Evolutionary conservation across 2,888 invertebrate genomes (phyloP).

Genomic region (Halictus ligatus): DNA sequence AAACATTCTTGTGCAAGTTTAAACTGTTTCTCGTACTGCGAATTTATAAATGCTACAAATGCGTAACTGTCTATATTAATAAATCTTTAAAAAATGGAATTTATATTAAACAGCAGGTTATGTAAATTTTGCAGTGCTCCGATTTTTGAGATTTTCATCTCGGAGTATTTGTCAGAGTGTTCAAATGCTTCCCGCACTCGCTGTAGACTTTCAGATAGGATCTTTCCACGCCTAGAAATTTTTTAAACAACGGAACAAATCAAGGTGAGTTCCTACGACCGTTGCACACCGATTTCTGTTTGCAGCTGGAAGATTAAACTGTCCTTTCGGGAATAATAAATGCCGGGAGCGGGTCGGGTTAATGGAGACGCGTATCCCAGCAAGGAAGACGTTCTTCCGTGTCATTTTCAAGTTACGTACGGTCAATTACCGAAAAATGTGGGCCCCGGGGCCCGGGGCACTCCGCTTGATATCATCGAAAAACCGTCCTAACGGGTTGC

Average conservation of each 20-base stretch:
- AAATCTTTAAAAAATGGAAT: not conserved
- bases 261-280: not conserved
- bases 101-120: no score
- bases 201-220: not conserved
- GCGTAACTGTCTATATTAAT: not conserved
- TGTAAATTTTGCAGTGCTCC: no score
- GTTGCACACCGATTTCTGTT: not conserved
- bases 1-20: not conserved
- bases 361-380: not conserved
- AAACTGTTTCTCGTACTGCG: not conserved
- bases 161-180: not conserved
- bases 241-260: not conserved
- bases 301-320: not conserved
- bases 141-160: no score
- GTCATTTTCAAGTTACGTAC: constrained; percentile 46
- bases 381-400: constrained; percentile 15
- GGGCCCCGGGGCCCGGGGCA: constrained; percentile 38
- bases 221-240: not conserved
- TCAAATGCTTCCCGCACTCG: not conserved
- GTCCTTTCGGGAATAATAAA: not conserved
- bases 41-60: no score
- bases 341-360: not conserved
- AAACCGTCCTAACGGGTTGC: constrained; percentile 67
- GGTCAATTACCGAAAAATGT: constrained; percentile 70
- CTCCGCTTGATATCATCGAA: constrained; percentile 61